These are phyloP conservation scores for Amphiprion clarkii DNA, from an alignment of 2,797 vertebrate species.

Conservation along the genomic window DNA sequence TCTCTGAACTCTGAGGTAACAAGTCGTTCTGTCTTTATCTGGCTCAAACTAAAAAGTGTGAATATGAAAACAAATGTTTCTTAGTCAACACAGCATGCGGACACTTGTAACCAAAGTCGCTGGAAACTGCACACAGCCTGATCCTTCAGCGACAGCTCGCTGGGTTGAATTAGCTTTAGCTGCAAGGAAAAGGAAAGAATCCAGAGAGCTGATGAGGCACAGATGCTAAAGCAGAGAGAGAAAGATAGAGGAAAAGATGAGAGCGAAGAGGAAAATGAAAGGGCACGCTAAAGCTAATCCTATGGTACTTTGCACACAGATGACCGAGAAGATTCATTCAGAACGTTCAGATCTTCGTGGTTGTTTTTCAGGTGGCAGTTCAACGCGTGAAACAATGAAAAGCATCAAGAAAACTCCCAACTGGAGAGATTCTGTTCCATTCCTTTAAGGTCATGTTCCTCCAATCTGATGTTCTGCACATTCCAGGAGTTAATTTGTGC, in stretches of 20 bases:
- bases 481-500: constrained; percentile 8
- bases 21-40: background rate
- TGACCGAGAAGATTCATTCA: constrained; percentile 13
- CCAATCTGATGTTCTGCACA: background rate
- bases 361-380: background rate
- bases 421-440: background rate
- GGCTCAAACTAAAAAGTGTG: constrained; percentile 5
- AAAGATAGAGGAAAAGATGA: background rate
- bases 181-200: constrained; percentile 47
- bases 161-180: constrained; percentile 49
- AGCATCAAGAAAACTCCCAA: background rate
- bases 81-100: constrained; percentile 3
- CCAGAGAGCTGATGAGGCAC: constrained; percentile 56
- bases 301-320: constrained; percentile 7
- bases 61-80: constrained; percentile 11
- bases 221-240: constrained; percentile 44
- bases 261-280: constrained; percentile 25
- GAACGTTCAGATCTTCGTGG: background rate
- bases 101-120: constrained; percentile 27
- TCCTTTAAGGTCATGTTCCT: background rate
- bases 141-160: background rate
- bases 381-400: background rate
- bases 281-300: constrained; percentile 13
- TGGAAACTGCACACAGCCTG: constrained; percentile 1
- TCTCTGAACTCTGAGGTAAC: background rate